Evolutionary conservation across 1,140 invertebrate species (phyloP).

Genomic region (Drosophila mayri): DNA sequence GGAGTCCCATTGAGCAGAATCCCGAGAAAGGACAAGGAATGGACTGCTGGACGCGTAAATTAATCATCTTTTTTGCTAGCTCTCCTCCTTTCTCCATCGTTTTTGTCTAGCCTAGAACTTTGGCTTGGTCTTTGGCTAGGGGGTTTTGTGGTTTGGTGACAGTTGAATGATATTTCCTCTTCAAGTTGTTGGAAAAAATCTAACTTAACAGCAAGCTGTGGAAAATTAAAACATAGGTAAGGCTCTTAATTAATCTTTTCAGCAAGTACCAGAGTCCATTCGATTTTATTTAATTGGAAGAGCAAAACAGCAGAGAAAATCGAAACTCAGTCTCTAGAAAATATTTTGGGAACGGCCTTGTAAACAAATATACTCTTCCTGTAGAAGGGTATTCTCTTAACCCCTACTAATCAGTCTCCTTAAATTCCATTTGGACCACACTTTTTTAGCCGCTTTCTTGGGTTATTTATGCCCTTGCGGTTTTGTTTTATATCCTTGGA

Average conservation of each 20-base stretch:
- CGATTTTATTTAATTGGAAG: background rate
- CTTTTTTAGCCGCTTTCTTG: conserved; percentile 52
- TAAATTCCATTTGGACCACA: conserved; percentile 48
- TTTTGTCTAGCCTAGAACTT: conserved; percentile 34
- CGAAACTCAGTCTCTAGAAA: background rate
- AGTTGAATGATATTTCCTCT: conserved; percentile 37
- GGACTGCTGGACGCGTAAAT: conserved; percentile 68
- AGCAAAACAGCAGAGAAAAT: background rate
- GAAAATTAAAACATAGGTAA: conserved; percentile 5
- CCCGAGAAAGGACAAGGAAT: conserved; percentile 43
- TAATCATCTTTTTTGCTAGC: conserved; percentile 72
- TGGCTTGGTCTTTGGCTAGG: conserved; percentile 13
- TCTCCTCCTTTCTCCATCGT: background rate
- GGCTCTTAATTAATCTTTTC: conserved; percentile 1
- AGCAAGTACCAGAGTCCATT: no score
- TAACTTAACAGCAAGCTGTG: background rate
- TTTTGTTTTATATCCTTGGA: conserved; percentile 50
- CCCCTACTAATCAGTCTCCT: conserved; percentile 29
- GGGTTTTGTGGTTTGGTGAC: conserved; percentile 41
- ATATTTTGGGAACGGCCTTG: background rate
- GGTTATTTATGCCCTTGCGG: conserved; percentile 69
- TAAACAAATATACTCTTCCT: conserved; percentile 9
- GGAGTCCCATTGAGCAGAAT: conserved; percentile 15
- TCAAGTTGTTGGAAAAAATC: background rate
- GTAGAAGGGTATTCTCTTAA: conserved; percentile 12